These are phyloP conservation scores for Acyrthosiphon pisum DNA, from an alignment of 1,140 invertebrate species.

Conservation along the genomic window DNA sequence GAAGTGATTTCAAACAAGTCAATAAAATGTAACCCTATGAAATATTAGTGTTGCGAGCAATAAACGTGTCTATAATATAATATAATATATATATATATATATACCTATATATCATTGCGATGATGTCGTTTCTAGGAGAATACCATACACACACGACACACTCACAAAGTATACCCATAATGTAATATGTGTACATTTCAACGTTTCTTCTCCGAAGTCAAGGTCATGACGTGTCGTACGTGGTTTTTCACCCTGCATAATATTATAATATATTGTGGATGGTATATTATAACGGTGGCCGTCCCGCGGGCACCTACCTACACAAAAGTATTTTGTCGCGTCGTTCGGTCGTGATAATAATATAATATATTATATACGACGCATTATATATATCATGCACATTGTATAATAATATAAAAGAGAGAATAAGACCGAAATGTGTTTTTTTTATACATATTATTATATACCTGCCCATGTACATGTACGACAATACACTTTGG, in stretches of 20 bases:
- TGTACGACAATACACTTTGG: not conserved
- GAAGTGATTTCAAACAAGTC: not conserved
- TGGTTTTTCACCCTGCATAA: not conserved
- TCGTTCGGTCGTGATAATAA: not conserved
- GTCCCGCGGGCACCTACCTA: not conserved
- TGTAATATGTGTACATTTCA: not conserved
- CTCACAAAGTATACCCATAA: not conserved
- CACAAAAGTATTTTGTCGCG: not conserved
- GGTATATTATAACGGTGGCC: no score
- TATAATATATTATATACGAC: not conserved
- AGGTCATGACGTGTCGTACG: not conserved
- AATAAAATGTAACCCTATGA: not conserved
- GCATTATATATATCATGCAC: not conserved
- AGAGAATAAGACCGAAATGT: slow-evolving; percentile 6
- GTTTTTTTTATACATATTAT: not conserved
- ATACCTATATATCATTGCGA: not conserved
- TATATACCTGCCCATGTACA: not conserved
- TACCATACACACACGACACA: not conserved
- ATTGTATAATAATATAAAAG: not conserved
- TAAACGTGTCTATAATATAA: not conserved
- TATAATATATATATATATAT: not conserved
- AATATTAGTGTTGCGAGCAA: not conserved
- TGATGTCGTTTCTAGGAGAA: not conserved
- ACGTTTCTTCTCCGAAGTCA: not conserved
- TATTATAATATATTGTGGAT: not conserved